These are phyloP conservation scores for Caenorhabditis japonica DNA, from an alignment of 2,888 invertebrate genomes.

Conservation along the genomic window DNA sequence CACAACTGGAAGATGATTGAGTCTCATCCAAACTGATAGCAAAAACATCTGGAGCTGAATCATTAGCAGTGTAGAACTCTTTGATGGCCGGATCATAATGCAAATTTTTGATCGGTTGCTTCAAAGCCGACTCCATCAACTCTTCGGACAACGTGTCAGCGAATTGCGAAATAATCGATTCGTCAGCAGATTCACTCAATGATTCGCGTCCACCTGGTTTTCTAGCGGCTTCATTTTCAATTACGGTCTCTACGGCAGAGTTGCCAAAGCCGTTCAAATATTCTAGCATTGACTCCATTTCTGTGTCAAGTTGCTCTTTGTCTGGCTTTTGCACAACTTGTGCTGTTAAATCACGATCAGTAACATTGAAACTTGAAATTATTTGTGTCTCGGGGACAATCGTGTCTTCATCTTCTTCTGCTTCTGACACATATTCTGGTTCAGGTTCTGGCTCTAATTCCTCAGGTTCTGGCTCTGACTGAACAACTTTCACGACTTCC, in stretches of 20 bases:
- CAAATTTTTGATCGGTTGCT: not conserved
- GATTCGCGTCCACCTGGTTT: slow-evolving; percentile 14
- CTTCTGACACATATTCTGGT: not conserved
- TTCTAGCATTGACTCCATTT: slow-evolving; percentile 36
- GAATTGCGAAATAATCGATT: slow-evolving; percentile 4
- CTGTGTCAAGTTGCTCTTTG: slow-evolving; percentile 20
- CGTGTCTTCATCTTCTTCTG: slow-evolving; percentile 18
- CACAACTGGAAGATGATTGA: not conserved
- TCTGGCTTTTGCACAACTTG: not conserved
- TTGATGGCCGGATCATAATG: slow-evolving; percentile 14
- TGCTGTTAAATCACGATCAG: not conserved
- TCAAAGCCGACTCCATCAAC: slow-evolving; percentile 10
- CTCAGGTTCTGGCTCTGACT: not conserved
- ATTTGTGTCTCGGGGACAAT: slow-evolving; percentile 33
- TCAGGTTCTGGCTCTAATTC: slow-evolving; percentile 3
- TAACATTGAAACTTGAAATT: slow-evolving; percentile 13
- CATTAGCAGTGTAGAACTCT: slow-evolving; percentile 8
- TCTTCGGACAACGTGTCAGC: slow-evolving; percentile 17
- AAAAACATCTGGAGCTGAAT: slow-evolving; percentile 8
- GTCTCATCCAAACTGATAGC: slow-evolving; percentile 10
- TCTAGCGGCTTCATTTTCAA: not conserved
- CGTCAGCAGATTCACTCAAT: not conserved
- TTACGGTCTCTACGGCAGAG: not conserved
- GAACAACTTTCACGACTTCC: too few species aligned
- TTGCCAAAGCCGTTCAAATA: slow-evolving; percentile 34